Percentiles rank a stretch among this genome's conserved stretches.
Evolutionary conservation across 2,888 invertebrate species (phyloP).

Genomic region (Rotaria magnacalcarata): DNA sequence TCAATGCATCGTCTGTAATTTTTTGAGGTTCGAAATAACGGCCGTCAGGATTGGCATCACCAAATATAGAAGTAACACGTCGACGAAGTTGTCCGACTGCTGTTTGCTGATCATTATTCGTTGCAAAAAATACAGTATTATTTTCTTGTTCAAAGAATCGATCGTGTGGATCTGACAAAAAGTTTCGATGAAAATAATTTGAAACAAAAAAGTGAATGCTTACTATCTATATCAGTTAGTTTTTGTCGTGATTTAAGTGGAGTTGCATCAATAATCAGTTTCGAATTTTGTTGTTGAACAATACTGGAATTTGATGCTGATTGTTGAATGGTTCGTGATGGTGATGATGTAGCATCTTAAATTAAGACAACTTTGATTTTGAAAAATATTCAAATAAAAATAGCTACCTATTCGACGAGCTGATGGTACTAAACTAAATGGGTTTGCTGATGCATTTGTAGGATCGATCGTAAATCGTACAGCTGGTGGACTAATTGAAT

Average conservation of each 20-base stretch:
- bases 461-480: constrained; percentile 12
- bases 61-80: constrained; percentile 7
- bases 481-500: constrained; percentile 23
- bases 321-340: constrained; percentile 2
- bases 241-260: constrained; percentile 28
- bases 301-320: not conserved
- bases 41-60: constrained; percentile 1
- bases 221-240: constrained; percentile 27
- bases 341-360: not conserved
- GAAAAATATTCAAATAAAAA: not conserved
- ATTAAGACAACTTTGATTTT: not conserved
- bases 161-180: not conserved
- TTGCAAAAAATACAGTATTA: not conserved
- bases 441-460: not conserved
- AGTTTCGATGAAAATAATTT: not conserved
- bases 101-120: not conserved
- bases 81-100: not conserved
- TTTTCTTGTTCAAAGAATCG: constrained; percentile 37
- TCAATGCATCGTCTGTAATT: constrained; percentile 39
- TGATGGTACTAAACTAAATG: constrained; percentile 8
- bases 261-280: not conserved
- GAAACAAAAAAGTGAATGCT: not conserved
- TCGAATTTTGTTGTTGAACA: constrained; percentile 11
- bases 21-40: constrained; percentile 30
- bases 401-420: not conserved